Conservation (phyloP, 1,140 invertebrate genomes). For the Cotesia vestalis region DNA sequence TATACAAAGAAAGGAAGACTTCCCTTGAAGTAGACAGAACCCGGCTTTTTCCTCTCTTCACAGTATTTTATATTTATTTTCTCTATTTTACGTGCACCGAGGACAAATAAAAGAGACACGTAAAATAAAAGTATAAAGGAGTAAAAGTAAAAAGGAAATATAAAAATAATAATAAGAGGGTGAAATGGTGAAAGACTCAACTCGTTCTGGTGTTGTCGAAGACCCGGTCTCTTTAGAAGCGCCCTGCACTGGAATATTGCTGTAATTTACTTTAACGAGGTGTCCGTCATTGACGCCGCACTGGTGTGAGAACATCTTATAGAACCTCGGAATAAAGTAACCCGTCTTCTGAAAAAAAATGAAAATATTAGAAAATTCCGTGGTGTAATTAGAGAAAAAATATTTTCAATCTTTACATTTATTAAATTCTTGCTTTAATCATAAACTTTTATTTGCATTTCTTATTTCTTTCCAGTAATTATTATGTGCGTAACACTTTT, state of each 20-base stretch:
- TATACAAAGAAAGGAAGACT: neutral
- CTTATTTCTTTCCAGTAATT: too few relatives aligned
- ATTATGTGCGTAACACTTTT: too few relatives aligned
- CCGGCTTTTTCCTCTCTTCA: neutral
- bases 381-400: too few relatives aligned
- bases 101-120: neutral
- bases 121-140: neutral
- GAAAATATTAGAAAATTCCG: too few relatives aligned
- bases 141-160: neutral
- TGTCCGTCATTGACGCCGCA: conserved; percentile 25
- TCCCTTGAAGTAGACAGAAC: neutral
- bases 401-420: too few relatives aligned
- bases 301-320: neutral
- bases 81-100: neutral
- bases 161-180: conserved; percentile 5
- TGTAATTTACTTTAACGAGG: conserved; percentile 34
- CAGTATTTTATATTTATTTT: too few relatives aligned
- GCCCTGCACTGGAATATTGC: conserved; percentile 11
- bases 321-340: too few relatives aligned
- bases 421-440: too few relatives aligned
- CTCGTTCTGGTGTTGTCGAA: conserved; percentile 7
- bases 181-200: neutral
- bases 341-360: too few relatives aligned
- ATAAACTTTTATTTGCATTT: too few relatives aligned
- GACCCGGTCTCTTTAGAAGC: neutral